Conservation (phyloP, 2,888 invertebrate species). For the Linnaemya tessellans region DNA sequence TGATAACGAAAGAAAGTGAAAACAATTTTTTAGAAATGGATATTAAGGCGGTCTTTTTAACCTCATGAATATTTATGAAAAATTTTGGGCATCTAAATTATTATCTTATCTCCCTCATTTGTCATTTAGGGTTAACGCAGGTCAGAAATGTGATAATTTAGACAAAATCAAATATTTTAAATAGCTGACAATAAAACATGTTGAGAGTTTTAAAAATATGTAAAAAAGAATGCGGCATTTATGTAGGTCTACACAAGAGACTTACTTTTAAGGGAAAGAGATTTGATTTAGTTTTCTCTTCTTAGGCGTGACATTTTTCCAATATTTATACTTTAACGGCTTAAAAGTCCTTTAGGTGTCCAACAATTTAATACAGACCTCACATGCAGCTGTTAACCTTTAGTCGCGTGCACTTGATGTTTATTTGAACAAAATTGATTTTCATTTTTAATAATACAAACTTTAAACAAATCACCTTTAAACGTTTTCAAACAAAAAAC, state of each 20-base stretch:
- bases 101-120: constrained; percentile 50
- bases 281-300: constrained; percentile 10
- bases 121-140: constrained; percentile 56
- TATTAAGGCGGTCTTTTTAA: constrained; percentile 64
- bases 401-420: neutral
- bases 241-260: neutral
- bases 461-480: constrained; percentile 31
- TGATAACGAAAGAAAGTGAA: constrained; percentile 72
- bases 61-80: constrained; percentile 69
- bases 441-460: neutral
- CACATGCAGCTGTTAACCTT: neutral
- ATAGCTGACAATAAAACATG: constrained; percentile 31
- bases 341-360: neutral
- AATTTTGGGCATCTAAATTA: constrained; percentile 13
- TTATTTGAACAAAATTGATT: neutral
- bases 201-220: neutral
- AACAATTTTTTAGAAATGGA: constrained; percentile 57
- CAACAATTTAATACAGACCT: neutral
- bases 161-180: constrained; percentile 34
- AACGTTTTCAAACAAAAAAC: constrained; percentile 20
- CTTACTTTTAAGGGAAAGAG: neutral
- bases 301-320: neutral
- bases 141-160: constrained; percentile 50
- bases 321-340: neutral
- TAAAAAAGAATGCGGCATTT: neutral